Base-by-base conservation (phyloP, 2,888 invertebrate genomes). In the Muschampia staudingeri region DNA sequence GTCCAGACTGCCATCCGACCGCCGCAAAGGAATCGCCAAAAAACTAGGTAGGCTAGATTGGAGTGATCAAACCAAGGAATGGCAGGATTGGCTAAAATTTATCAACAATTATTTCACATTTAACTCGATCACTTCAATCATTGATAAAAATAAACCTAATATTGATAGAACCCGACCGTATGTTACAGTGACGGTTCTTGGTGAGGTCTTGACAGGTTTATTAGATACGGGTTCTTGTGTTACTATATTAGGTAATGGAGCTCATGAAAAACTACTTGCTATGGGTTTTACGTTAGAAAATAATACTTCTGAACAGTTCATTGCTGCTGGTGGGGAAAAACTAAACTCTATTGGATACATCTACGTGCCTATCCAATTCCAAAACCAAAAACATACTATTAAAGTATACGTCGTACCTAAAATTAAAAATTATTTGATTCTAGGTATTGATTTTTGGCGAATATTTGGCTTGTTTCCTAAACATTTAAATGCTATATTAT, bases 181-280 rank as follows among this genome's bases (percentile, higher is more conserved):
- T 56, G 81, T 83, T 11, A 80, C 72, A 9, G 56, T 88, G 4
- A 44, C 52, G 34, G 76, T 84, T 40, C 75, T 48, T 61, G 40
- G 80, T 48, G 14, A 44, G 14, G 4, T 61, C 6, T 8, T 81
- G 12, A 78, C 4, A n/a, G 34, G 34, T 2, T 34, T 34, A 34
- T 34, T 34, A 34, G 34, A 34, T 34, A 34, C 88, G 19, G 88
- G 89, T 12, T 83, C 88, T 12, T 75, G 78, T 11, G 82, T 86
- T 6, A 83, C 86, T 19, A 85, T 88, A 7, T 9, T 89, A 34
- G 88, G 87, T 14, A 85, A 86, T 69, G 80, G 80, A 52, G 37
- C 77, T 14, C 83, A 87, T 80, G 30, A 67, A 76, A 14, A 42
- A 16, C 1, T 71, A 42, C 9, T 69, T 6, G 5, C 37, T 34